These are phyloP conservation scores for Andrena chrysosceles DNA, from an alignment of 2,888 invertebrate species.

Conservation along the genomic window DNA sequence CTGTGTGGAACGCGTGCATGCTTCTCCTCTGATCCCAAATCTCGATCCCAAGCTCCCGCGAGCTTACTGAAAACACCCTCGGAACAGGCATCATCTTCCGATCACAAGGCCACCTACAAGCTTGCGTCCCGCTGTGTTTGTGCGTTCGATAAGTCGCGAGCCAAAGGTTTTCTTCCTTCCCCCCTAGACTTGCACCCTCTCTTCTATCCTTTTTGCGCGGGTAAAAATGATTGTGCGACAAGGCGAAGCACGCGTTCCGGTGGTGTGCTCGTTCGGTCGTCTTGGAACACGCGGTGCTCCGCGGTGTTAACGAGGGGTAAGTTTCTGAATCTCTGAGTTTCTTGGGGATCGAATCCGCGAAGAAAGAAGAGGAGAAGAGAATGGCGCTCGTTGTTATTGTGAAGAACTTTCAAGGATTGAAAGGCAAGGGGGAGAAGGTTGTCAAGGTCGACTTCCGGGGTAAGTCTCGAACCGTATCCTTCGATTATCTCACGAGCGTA, in stretches of 20 bases:
- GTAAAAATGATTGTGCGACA: constrained; percentile 16
- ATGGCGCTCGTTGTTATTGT: constrained; percentile 91
- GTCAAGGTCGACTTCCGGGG: constrained; percentile 92
- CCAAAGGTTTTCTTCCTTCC: neutral
- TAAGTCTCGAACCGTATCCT: constrained; percentile 79
- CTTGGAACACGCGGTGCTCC: neutral
- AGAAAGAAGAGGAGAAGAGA: constrained; percentile 10
- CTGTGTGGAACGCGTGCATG: constrained; percentile 27
- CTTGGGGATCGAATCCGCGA: neutral
- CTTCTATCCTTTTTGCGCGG: neutral
- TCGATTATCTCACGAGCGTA: neutral
- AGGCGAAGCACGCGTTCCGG: neutral
- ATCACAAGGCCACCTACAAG: neutral
- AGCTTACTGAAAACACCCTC: neutral
- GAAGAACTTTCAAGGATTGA: constrained; percentile 89
- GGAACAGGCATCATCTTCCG: neutral
- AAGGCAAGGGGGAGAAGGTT: constrained; percentile 89
- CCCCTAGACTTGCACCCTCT: neutral
- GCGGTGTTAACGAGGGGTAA: neutral
- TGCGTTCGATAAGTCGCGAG: neutral
- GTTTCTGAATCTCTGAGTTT: neutral
- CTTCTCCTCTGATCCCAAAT: neutral
- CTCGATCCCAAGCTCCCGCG: neutral
- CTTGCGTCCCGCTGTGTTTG: neutral
- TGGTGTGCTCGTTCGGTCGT: neutral